Percentiles rank a stretch among this genome's conserved stretches.
Evolutionary conservation across 2,888 invertebrate genomes (phyloP).

Genomic region (Protodeltote pygarga): DNA sequence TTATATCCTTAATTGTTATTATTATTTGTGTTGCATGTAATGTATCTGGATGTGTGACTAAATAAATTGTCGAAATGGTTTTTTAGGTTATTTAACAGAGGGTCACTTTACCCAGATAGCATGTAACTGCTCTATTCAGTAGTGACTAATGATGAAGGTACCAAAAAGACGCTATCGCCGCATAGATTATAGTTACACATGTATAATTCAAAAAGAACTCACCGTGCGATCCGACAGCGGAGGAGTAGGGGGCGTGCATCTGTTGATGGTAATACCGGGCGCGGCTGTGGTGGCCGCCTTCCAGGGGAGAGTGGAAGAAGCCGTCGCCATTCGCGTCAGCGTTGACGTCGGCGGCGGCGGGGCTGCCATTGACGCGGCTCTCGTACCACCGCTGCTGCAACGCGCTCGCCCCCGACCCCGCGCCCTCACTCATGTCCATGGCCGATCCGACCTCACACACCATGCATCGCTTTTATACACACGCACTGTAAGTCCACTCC

Average conservation of each 20-base stretch:
- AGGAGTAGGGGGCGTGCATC: slow-evolving; percentile 86
- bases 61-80: too few relatives aligned
- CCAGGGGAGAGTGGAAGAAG: slow-evolving; percentile 86
- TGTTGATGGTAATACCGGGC: slow-evolving; percentile 87
- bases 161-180: not conserved
- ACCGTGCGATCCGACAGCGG: slow-evolving; percentile 86
- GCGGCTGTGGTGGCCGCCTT: slow-evolving; percentile 85
- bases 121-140: too few relatives aligned
- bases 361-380: slow-evolving; percentile 85
- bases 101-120: too few relatives aligned
- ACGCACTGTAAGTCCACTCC: slow-evolving; percentile 81
- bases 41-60: too few relatives aligned
- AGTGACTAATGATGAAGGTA: not conserved
- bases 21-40: too few relatives aligned
- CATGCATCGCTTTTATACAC: slow-evolving; percentile 85
- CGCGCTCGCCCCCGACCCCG: slow-evolving; percentile 75
- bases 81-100: too few relatives aligned
- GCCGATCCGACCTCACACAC: slow-evolving; percentile 82
- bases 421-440: slow-evolving; percentile 85
- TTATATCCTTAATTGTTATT: too few relatives aligned
- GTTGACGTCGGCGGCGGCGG: slow-evolving; percentile 80
- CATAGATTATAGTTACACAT: too few relatives aligned
- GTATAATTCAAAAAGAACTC: too few relatives aligned
- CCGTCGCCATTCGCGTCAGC: slow-evolving; percentile 84
- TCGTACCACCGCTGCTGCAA: slow-evolving; percentile 87